These are phyloP conservation scores for Menidia beryllina DNA, from an alignment of 2,113 vertebrate species.

Conservation along the genomic window DNA sequence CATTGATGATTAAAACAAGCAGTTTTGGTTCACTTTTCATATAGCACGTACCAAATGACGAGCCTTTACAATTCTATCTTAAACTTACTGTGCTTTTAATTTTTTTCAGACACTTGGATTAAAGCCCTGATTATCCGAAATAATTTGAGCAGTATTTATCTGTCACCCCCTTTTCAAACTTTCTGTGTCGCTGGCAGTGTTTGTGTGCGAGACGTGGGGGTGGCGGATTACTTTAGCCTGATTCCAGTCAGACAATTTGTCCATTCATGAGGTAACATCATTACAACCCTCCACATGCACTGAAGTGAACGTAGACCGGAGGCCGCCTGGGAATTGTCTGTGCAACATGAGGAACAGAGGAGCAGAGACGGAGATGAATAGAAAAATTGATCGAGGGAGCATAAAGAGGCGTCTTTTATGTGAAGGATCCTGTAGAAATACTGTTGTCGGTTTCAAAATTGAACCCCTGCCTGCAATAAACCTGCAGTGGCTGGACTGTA, in stretches of 20 bases:
- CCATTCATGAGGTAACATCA: slow-evolving; percentile 69
- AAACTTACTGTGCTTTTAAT: not conserved
- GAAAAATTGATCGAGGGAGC: slow-evolving; percentile 61
- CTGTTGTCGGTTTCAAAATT: slow-evolving; percentile 38
- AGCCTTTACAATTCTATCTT: too few relatives aligned
- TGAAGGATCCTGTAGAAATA: slow-evolving; percentile 27
- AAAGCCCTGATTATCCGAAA: too few relatives aligned
- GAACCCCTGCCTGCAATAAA: slow-evolving; percentile 18
- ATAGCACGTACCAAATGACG: not conserved
- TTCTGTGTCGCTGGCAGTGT: not conserved
- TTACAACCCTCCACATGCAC: slow-evolving; percentile 47
- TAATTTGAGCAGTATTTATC: not conserved
- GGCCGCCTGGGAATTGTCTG: slow-evolving; percentile 57
- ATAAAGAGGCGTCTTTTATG: slow-evolving; percentile 47
- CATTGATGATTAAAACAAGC: not conserved
- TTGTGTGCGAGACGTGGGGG: slow-evolving; percentile 1
- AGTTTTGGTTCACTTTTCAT: not conserved
- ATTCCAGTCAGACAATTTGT: slow-evolving; percentile 60
- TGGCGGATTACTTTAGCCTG: slow-evolving; percentile 14
- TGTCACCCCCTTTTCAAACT: not conserved
- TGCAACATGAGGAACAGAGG: slow-evolving; percentile 59
- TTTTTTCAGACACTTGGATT: not conserved
- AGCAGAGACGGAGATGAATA: slow-evolving; percentile 47
- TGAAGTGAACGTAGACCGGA: slow-evolving; percentile 53
- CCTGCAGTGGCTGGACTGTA: slow-evolving; percentile 11